These are phyloP conservation scores for Siniperca scherzeri DNA, from an alignment of 2,797 vertebrate species.

Conservation along the genomic window DNA sequence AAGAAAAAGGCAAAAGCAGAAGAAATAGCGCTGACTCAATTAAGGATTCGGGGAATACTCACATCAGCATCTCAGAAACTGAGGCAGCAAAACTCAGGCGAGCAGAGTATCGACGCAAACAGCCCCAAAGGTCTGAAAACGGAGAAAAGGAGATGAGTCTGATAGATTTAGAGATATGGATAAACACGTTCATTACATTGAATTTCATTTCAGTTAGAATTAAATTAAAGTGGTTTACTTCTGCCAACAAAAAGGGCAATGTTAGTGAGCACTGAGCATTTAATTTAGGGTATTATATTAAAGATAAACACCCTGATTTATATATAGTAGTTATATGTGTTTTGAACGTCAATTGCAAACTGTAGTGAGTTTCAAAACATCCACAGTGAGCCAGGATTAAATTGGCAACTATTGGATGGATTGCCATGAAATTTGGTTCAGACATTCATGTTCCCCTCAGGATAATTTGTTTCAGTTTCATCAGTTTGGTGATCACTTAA, in stretches of 20 bases:
- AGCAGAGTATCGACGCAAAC: constrained; percentile 16
- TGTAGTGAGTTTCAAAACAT: too few relatives aligned
- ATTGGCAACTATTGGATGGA: too few relatives aligned
- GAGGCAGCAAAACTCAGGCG: constrained; percentile 35
- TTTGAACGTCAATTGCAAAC: too few relatives aligned
- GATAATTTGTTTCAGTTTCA: too few relatives aligned
- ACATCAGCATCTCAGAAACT: constrained; percentile 38
- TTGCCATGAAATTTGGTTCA: too few relatives aligned
- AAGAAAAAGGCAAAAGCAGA: not conserved
- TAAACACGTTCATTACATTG: not conserved
- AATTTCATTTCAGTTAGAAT: not conserved
- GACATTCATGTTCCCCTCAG: too few relatives aligned
- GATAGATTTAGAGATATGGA: constrained; percentile 8
- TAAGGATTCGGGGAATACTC: constrained; percentile 36
- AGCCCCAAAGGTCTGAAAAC: not conserved
- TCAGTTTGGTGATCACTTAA: too few relatives aligned
- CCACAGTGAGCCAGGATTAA: too few relatives aligned
- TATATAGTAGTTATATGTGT: too few relatives aligned
- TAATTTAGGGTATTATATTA: not conserved
- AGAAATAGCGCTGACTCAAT: constrained; percentile 36
- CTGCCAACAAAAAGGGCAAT: not conserved
- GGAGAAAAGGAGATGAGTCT: constrained; percentile 8
- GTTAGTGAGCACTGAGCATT: not conserved
- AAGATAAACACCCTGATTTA: not conserved
- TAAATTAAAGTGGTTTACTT: not conserved